These are phyloP conservation scores for Arenaria interpres DNA, from an alignment of 2,113 vertebrate genomes.

Conservation along the genomic window DNA sequence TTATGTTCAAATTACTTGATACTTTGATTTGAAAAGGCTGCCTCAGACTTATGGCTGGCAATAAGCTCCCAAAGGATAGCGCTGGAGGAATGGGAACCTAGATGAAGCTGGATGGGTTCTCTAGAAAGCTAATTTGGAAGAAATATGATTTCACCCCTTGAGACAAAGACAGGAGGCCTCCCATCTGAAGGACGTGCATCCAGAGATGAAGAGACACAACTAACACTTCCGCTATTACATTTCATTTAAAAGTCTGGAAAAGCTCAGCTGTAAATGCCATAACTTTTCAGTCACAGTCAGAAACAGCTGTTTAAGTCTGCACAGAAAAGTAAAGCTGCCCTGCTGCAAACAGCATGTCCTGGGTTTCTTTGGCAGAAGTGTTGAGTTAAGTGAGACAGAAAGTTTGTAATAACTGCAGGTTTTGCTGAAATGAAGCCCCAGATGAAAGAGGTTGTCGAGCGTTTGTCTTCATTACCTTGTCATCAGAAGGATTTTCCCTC, in stretches of 20 bases:
- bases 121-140: background rate
- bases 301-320: constrained; percentile 13
- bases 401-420: background rate
- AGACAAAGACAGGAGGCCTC: background rate
- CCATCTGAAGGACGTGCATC: background rate
- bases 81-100: background rate
- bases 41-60: background rate
- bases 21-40: background rate
- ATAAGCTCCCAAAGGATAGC: background rate
- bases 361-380: background rate
- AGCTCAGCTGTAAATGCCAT: background rate
- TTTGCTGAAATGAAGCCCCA: background rate
- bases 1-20: background rate
- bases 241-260: background rate
- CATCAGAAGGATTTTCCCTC: background rate
- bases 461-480: constrained; percentile 1
- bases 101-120: background rate
- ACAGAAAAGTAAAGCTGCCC: background rate
- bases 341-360: background rate
- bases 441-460: background rate
- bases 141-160: background rate
- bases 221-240: background rate
- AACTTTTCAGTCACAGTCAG: background rate
- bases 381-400: constrained; percentile 42
- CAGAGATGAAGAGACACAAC: background rate